Conservation (phyloP, 2,797 vertebrate species). For the Chaenodraco wilsoni region DNA sequence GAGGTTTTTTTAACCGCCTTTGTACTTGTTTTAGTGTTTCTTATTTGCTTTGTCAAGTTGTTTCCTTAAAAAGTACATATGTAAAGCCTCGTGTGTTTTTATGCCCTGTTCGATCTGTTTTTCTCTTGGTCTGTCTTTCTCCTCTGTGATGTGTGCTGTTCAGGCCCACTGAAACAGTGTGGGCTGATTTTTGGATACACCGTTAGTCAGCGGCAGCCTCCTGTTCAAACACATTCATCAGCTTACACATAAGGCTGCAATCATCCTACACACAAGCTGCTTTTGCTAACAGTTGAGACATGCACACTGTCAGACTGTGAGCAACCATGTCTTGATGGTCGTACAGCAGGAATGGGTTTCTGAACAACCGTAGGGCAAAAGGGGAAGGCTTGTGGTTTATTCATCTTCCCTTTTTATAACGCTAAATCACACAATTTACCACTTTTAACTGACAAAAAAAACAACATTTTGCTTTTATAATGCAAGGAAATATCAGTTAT, state of each 20-base stretch:
- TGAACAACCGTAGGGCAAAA: neutral
- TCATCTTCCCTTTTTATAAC: neutral
- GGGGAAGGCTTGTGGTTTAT: conserved; percentile 5
- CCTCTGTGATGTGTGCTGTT: conserved; percentile 47
- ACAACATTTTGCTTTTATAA: conserved; percentile 6
- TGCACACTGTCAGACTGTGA: conserved; percentile 45
- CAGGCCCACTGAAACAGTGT: conserved; percentile 50
- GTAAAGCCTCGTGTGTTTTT: conserved; percentile 1
- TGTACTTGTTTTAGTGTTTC: neutral
- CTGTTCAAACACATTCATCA: conserved; percentile 67
- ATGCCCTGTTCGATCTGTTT: neutral
- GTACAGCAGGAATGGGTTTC: conserved; percentile 14
- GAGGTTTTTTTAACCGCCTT: neutral
- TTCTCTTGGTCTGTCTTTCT: conserved; percentile 8
- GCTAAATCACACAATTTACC: neutral
- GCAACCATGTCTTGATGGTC: conserved; percentile 29
- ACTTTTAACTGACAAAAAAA: neutral
- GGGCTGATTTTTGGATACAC: conserved; percentile 47
- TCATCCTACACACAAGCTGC: conserved; percentile 63
- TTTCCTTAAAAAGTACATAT: conserved; percentile 8
- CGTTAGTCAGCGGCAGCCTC: conserved; percentile 67
- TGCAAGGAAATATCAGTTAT: neutral
- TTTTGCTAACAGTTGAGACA: conserved; percentile 53
- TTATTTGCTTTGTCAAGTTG: conserved; percentile 6
- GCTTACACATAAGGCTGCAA: conserved; percentile 45